Conservation (phyloP, 2,888 invertebrate genomes). For the Sarcophaga subvicina region DNA sequence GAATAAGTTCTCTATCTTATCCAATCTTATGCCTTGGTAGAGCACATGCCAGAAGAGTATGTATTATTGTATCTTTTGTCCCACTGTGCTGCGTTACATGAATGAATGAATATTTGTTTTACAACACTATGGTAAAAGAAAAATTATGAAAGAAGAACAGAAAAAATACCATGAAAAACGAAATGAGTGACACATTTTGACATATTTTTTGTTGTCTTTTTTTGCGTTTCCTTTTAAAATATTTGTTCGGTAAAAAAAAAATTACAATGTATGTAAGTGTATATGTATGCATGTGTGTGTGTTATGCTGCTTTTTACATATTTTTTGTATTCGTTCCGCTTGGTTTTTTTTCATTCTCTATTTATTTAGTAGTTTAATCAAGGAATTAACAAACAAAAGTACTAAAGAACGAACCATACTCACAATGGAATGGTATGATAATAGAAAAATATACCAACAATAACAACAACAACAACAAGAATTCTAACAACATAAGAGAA, state of each 20-base stretch:
- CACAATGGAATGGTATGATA: background rate
- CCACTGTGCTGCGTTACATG: background rate
- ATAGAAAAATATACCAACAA: background rate
- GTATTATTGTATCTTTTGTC: background rate
- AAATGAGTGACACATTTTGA: conserved; percentile 34
- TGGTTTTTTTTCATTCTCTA: background rate
- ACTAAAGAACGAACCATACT: background rate
- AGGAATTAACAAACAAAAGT: conserved; percentile 46
- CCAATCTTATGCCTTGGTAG: no score
- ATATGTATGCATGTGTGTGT: no score
- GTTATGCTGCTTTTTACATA: background rate
- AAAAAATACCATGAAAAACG: background rate
- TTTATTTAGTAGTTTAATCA: conserved; percentile 46
- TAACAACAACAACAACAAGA: background rate
- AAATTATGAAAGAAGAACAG: background rate
- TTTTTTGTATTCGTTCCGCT: background rate
- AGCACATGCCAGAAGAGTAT: no score
- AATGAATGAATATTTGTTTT: conserved; percentile 42
- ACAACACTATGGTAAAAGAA: background rate
- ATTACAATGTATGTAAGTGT: background rate
- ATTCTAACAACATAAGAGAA: background rate
- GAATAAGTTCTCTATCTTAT: no score
- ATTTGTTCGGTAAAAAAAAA: background rate
- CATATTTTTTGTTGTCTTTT: conserved; percentile 9
- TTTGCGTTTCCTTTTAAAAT: conserved; percentile 2